Evolutionary conservation across 2,113 vertebrate genomes (phyloP).

Genomic region (Tichodroma muraria): DNA sequence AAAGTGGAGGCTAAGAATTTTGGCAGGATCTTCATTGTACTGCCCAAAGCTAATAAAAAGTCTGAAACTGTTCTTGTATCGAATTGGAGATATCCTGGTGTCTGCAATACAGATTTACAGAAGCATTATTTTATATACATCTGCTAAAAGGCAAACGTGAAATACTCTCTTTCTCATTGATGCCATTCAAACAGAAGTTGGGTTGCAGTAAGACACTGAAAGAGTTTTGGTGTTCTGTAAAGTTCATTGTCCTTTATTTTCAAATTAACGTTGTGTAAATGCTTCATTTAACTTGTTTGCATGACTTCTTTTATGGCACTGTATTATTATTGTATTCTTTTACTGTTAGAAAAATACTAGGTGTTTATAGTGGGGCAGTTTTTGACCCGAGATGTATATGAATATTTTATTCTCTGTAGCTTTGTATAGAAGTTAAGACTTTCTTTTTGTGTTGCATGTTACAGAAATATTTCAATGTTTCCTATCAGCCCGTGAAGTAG

Average conservation of each 20-base stretch:
- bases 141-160: not conserved
- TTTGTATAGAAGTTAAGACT: constrained; percentile 70
- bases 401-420: constrained; percentile 36
- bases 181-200: not conserved
- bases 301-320: not conserved
- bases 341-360: not conserved
- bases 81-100: not conserved
- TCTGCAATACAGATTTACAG: not conserved
- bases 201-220: not conserved
- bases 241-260: not conserved
- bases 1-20: not conserved
- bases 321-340: not conserved
- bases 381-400: constrained; percentile 22
- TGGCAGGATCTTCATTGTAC: not conserved
- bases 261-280: not conserved
- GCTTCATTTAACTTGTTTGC: not conserved
- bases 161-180: not conserved
- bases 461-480: constrained; percentile 99
- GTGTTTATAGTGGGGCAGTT: not conserved
- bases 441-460: constrained; percentile 79
- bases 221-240: not conserved
- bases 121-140: not conserved
- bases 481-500: constrained; percentile 96
- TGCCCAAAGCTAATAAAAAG: not conserved
- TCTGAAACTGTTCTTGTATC: not conserved